Conservation (phyloP, 2,888 invertebrate species). For the Masnerella sp. region DNA sequence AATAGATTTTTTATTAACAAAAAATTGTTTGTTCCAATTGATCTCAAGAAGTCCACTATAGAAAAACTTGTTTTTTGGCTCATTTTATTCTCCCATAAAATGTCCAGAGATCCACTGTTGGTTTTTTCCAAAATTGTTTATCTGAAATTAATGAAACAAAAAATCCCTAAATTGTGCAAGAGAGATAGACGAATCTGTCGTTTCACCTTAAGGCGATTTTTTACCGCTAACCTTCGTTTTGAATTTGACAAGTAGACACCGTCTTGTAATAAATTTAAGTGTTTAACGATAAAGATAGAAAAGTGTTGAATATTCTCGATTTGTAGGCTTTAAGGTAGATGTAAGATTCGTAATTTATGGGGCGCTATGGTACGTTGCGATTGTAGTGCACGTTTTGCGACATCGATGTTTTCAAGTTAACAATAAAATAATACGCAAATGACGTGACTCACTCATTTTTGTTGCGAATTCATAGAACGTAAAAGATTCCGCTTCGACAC, state of each 20-base stretch:
- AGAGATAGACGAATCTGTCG: too few species aligned
- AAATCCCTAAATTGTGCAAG: too few species aligned
- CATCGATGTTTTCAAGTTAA: slow-evolving; percentile 42
- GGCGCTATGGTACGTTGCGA: slow-evolving; percentile 33
- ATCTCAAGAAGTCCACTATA: too few species aligned
- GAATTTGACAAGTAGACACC: slow-evolving; percentile 21
- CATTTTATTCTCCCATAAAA: too few species aligned
- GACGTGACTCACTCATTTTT: slow-evolving; percentile 31
- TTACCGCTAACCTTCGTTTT: slow-evolving; percentile 20
- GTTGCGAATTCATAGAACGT: slow-evolving; percentile 20
- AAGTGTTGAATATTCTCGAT: slow-evolving; percentile 43
- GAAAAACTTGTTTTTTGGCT: too few species aligned
- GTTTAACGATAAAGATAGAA: slow-evolving; percentile 38
- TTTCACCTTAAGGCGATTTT: too few species aligned
- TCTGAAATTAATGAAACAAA: too few species aligned
- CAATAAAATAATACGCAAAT: slow-evolving; percentile 37
- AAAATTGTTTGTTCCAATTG: too few species aligned
- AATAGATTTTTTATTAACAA: too few species aligned
- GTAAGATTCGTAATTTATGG: slow-evolving; percentile 14
- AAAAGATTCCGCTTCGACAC: slow-evolving; percentile 20
- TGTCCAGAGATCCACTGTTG: too few species aligned
- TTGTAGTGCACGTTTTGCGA: slow-evolving; percentile 41
- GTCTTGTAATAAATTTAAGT: slow-evolving; percentile 40
- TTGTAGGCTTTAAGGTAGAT: slow-evolving; percentile 34
- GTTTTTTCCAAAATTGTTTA: too few species aligned